Evolutionary conservation across 1,140 invertebrate genomes (phyloP).

Genomic region (Maconellicoccus hirsutus): DNA sequence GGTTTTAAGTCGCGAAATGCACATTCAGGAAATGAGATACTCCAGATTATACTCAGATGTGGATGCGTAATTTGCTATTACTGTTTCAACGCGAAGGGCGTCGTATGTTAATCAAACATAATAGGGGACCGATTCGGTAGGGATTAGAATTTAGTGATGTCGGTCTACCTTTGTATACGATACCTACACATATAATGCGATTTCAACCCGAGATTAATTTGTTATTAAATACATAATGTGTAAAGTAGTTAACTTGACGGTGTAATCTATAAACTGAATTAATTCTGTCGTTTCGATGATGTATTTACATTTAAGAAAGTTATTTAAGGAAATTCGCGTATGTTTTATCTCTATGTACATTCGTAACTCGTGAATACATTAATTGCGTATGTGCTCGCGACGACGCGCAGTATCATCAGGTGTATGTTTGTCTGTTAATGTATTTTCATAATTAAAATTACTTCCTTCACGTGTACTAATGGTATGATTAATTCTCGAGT

Average conservation of each 20-base stretch:
- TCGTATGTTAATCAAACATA: conserved; percentile 15
- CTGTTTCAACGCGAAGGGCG: background rate
- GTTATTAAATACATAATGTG: conserved; percentile 17
- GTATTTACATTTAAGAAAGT: background rate
- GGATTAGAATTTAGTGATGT: background rate
- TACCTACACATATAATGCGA: conserved; percentile 6
- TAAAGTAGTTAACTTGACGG: background rate
- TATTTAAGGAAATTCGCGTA: background rate
- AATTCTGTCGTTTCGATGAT: background rate
- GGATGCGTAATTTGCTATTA: background rate
- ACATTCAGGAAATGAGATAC: background rate
- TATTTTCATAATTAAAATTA: background rate
- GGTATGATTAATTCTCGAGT: background rate
- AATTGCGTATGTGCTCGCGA: too few species aligned
- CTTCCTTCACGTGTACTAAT: background rate
- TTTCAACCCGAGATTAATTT: conserved; percentile 6
- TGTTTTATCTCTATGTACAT: background rate
- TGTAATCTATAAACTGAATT: conserved; percentile 9
- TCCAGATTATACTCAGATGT: background rate
- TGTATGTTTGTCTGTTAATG: background rate
- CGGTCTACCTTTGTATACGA: conserved; percentile 4
- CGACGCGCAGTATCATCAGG: background rate
- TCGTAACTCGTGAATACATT: background rate
- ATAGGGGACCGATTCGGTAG: background rate
- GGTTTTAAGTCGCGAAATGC: too few species aligned